Conservation (phyloP, 2,797 vertebrate species). For the Botia almorhae region DNA sequence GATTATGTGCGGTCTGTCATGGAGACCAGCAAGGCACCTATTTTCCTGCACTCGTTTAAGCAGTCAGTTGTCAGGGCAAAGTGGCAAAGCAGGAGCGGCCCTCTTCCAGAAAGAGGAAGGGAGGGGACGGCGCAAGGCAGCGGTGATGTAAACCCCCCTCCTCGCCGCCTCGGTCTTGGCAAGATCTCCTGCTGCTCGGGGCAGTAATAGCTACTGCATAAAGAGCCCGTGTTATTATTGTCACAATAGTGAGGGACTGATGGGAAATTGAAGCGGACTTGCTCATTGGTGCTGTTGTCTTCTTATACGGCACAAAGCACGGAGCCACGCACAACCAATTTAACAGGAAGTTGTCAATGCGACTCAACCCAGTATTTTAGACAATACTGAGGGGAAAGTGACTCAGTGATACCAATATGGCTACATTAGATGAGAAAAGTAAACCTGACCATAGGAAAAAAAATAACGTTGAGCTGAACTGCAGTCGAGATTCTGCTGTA, state of each 20-base stretch:
- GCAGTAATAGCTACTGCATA: conserved; percentile 50
- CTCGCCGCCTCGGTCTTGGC: conserved; percentile 31
- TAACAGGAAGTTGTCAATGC: conserved; percentile 36
- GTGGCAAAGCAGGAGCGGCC: conserved; percentile 68
- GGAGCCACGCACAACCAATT: conserved; percentile 33
- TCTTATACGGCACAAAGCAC: conserved; percentile 13
- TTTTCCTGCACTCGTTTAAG: conserved; percentile 72
- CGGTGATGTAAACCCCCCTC: conserved; percentile 34
- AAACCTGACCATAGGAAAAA: not conserved
- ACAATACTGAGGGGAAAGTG: conserved; percentile 11
- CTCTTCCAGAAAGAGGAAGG: conserved; percentile 33
- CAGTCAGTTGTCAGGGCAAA: conserved; percentile 74
- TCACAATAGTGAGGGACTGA: conserved; percentile 47
- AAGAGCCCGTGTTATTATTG: conserved; percentile 52
- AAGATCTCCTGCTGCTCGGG: conserved; percentile 46
- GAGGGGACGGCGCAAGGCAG: conserved; percentile 8
- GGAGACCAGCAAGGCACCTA: conserved; percentile 78
- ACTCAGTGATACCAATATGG: conserved; percentile 23
- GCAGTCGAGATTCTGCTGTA: conserved; percentile 23
- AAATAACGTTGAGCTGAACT: not conserved
- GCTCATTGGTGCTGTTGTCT: conserved; percentile 33
- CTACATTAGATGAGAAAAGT: conserved; percentile 10
- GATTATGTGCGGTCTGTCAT: conserved; percentile 81
- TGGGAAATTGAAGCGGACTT: conserved; percentile 39
- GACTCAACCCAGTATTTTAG: conserved; percentile 37